Conservation (phyloP, 2,113 vertebrate genomes). For the Sclerurus mexicanus region DNA sequence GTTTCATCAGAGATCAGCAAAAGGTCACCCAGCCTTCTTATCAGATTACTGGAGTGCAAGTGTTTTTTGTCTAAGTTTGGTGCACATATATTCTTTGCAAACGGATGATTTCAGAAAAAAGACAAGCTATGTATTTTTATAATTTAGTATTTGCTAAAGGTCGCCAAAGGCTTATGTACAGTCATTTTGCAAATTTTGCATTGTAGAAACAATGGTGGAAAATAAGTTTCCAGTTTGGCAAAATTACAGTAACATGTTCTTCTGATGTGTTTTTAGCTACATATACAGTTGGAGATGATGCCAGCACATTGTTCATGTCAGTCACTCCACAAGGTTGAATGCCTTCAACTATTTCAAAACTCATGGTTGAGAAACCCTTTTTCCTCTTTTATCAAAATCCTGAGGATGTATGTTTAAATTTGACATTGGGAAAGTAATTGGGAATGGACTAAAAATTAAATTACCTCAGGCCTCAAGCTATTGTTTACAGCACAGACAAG, state of each 20-base stretch:
- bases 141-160: background rate
- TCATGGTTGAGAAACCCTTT: background rate
- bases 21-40: background rate
- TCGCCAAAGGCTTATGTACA: background rate
- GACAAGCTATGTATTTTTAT: background rate
- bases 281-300: background rate
- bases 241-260: background rate
- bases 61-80: background rate
- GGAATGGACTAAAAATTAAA: constrained; percentile 2
- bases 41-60: background rate
- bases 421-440: background rate
- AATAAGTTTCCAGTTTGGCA: background rate
- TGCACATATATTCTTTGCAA: background rate
- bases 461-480: background rate
- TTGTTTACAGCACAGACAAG: background rate
- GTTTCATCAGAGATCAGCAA: background rate
- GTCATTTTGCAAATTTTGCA: background rate
- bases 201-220: background rate
- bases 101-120: background rate
- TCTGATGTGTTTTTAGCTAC: background rate
- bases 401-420: background rate
- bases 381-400: background rate
- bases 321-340: background rate
- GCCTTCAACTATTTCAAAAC: background rate
- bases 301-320: background rate